phyloP scores from a whole-genome alignment of 2,888 invertebrate species.

The Brenthis hecate region DNA sequence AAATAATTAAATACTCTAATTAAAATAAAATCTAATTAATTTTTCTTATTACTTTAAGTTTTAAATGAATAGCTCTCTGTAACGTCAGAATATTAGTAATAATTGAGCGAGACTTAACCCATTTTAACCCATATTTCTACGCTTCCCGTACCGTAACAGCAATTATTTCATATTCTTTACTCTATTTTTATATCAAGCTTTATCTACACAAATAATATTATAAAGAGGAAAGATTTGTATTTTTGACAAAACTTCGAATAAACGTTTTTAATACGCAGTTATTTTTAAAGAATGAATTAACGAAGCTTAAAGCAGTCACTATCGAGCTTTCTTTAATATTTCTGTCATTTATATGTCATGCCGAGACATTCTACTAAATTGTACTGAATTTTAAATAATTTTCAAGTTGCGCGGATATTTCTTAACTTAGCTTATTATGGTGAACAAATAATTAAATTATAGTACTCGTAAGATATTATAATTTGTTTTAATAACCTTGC shows the following conservation, averaged over 20 bases:
- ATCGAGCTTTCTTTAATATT: constrained; percentile 50
- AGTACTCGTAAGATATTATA: no score
- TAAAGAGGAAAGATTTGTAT: no score
- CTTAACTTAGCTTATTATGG: no score
- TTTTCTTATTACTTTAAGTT: neutral
- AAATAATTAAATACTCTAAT: no score
- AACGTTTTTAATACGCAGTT: constrained; percentile 7
- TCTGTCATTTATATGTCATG: constrained; percentile 45
- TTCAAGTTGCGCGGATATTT: no score
- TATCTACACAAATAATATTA: no score
- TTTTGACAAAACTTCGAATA: neutral
- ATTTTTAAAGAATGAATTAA: constrained; percentile 29
- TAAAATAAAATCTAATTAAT: no score
- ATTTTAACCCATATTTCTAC: neutral
- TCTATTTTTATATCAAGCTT: neutral
- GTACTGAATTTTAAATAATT: no score
- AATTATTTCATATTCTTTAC: neutral
- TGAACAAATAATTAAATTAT: no score
- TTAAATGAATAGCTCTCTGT: neutral
- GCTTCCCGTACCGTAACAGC: neutral
- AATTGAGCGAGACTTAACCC: constrained; percentile 2
- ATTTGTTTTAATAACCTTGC: no score
- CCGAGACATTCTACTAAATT: neutral
- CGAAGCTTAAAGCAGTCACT: constrained; percentile 43
- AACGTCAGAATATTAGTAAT: neutral